Evolutionary conservation across 2,888 invertebrate species (phyloP), one percentile per base, ranked within the genome.

Genomic region (Pandemis heparana): DNA sequence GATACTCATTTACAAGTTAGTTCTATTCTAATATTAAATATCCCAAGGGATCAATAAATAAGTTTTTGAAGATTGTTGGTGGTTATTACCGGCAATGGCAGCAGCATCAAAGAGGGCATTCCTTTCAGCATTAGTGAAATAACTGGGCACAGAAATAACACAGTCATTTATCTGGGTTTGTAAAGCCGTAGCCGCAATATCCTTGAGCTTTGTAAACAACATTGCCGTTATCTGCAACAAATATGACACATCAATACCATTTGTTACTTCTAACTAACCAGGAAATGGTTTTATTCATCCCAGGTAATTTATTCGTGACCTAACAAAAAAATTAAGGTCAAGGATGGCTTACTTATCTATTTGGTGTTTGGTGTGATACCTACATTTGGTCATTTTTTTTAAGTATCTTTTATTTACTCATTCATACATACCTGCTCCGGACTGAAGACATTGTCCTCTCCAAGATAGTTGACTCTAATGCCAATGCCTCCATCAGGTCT

Each of bases 121-220:
- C 79, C 99, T 96, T 91, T 99, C 99, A 74, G 97, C 96, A 94
- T 99, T 99, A 59, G 99, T 99, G 88, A 96, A 99, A 92, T 97
- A 99, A 69, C 97, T 97, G 70, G 99, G 99, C 76, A 98, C 98
- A 75, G 98, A 97, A 85, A 99, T 98, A 56, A 99, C 98, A 92
- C 98, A 98, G 91, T 98, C 98, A 88, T 98, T 98, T 64, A 99
- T 97, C 88, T 98, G 98, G 38, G 98, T 98, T 85, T 98, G 97
- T 79, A 99, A 93, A 51, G 97, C 98, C 79, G 93, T 95, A 77
- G 98, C 97, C 39, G 99, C 97, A 77, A 96, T 97, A 82, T 98
- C 98, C 92, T 99, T 99, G 77, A 99, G 94, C 92, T 99, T 99
- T 48, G 99, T 99, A 80, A 99, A 96, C 78, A 99, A 95, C 98